Conservation (phyloP, 2,113 vertebrate genomes). For the Arothron firmamentum region DNA sequence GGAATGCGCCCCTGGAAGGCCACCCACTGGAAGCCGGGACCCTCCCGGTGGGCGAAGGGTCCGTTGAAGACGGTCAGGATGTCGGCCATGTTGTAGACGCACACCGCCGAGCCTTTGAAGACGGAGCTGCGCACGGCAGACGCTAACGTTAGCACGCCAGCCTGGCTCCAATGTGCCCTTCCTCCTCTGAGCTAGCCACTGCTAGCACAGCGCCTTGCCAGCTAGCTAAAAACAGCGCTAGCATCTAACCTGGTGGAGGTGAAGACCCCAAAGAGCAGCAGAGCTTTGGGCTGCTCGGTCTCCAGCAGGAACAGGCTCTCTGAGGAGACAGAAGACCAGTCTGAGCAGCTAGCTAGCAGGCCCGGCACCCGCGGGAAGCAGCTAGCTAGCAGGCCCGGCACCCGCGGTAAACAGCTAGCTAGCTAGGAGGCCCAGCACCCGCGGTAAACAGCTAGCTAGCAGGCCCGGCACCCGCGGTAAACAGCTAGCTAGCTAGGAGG, state of each 20-base stretch:
- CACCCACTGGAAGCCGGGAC: constrained; percentile 93
- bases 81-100: constrained; percentile 94
- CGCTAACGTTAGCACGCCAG: neutral
- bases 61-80: constrained; percentile 98
- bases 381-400: no score
- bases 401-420: neutral
- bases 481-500: neutral
- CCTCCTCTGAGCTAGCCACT: no score
- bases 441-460: neutral
- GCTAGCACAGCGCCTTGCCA: constrained; percentile 11
- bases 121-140: constrained; percentile 80
- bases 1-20: constrained; percentile 97
- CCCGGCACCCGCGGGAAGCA: no score
- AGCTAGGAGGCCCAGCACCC: no score
- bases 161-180: no score
- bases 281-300: constrained; percentile 88
- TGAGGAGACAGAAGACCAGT: constrained; percentile 63
- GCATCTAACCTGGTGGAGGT: constrained; percentile 90
- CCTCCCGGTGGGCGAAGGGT: constrained; percentile 95
- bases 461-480: no score
- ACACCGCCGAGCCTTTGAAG: constrained; percentile 97
- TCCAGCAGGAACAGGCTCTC: constrained; percentile 97
- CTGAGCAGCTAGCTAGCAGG: no score
- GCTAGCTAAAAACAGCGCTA: no score
- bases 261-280: constrained; percentile 92